Evolutionary conservation across 2,888 invertebrate genomes (phyloP).

Genomic region (Chaitophorus viminalis): DNA sequence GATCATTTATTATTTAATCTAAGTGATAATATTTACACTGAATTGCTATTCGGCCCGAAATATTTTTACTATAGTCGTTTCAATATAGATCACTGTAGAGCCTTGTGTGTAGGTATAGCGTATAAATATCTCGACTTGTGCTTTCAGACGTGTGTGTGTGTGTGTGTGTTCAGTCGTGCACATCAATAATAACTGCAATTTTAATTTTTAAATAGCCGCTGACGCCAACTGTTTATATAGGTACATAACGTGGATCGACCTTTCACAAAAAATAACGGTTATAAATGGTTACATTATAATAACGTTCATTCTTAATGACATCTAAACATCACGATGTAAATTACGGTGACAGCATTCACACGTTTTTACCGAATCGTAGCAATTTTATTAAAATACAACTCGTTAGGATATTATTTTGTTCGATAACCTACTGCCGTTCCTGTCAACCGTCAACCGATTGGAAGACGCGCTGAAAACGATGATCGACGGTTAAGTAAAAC

Average conservation of each 20-base stretch:
- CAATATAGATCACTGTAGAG: not conserved
- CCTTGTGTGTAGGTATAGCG: too few relatives aligned
- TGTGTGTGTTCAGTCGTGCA: slow-evolving; percentile 27
- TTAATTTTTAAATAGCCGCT: not conserved
- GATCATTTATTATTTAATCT: too few relatives aligned
- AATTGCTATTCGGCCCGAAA: not conserved
- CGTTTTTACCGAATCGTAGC: not conserved
- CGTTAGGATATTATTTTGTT: not conserved
- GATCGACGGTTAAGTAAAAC: not conserved
- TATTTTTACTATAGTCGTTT: not conserved
- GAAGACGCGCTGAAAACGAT: not conserved
- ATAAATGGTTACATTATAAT: not conserved
- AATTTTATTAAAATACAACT: not conserved
- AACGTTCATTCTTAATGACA: not conserved
- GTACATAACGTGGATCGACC: not conserved
- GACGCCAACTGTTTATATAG: not conserved
- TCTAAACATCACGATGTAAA: not conserved
- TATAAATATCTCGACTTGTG: not conserved
- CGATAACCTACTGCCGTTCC: not conserved
- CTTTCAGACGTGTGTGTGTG: not conserved
- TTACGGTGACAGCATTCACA: not conserved
- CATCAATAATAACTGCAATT: not conserved
- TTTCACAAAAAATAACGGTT: not conserved
- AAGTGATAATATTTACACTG: too few relatives aligned
- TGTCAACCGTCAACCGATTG: not conserved